Percentiles rank a stretch among this genome's conserved stretches.
phyloP scores from a whole-genome alignment of 2,113 vertebrate genomes.

The Paratilapia polleni region DNA sequence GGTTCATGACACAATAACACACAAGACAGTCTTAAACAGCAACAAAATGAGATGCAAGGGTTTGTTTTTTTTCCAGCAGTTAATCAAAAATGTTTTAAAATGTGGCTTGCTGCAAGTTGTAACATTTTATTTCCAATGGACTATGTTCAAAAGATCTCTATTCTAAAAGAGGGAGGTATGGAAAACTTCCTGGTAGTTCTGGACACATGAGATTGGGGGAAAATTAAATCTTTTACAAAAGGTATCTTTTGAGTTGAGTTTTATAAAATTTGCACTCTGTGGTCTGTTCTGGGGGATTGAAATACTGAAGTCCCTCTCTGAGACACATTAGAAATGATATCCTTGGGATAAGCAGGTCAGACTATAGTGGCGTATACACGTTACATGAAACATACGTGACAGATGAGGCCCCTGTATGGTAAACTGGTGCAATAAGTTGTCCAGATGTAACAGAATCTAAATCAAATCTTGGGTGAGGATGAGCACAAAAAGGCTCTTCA shows the following conservation, averaged over 20 bases:
- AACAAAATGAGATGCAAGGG: conserved; percentile 19
- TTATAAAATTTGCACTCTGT: conserved; percentile 38
- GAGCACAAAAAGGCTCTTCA: conserved; percentile 61
- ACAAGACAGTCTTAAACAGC: conserved; percentile 44
- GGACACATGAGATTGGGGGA: neutral
- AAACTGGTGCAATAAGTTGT: conserved; percentile 59
- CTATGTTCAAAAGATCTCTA: neutral
- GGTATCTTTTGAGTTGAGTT: conserved; percentile 5
- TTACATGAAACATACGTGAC: conserved; percentile 66
- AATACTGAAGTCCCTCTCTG: conserved; percentile 31
- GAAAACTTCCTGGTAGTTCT: conserved; percentile 19
- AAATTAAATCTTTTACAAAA: neutral
- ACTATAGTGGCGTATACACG: conserved; percentile 46
- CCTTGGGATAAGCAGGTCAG: conserved; percentile 54
- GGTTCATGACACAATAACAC: conserved; percentile 69
- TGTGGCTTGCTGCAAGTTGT: neutral
- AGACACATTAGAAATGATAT: conserved; percentile 50
- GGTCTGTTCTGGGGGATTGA: conserved; percentile 5
- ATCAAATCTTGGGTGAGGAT: conserved; percentile 57
- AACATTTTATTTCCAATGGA: neutral
- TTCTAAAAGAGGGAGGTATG: neutral
- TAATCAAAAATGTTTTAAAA: conserved; percentile 11
- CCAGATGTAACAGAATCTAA: conserved; percentile 66
- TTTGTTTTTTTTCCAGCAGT: neutral
- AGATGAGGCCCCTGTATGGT: conserved; percentile 61